Percentiles rank a stretch among this genome's conserved stretches.
These are phyloP conservation scores for Butorides virescens DNA, from an alignment of 2,113 vertebrate genomes.

Conservation along the genomic window DNA sequence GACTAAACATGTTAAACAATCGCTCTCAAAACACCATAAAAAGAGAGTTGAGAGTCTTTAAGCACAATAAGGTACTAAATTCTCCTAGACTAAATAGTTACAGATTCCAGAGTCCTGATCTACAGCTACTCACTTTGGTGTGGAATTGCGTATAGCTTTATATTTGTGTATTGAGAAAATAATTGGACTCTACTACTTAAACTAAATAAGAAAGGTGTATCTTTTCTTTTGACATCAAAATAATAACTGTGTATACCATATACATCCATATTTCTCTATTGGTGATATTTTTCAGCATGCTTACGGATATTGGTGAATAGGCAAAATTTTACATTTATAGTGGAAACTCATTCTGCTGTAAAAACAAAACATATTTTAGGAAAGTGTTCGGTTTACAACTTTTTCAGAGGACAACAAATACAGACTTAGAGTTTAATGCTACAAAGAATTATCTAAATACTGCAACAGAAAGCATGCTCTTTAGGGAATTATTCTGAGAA, in stretches of 20 bases:
- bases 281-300: neutral
- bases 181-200: neutral
- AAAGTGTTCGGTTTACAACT: neutral
- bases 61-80: neutral
- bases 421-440: neutral
- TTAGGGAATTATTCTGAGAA: neutral
- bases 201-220: neutral
- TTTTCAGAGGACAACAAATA: neutral
- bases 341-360: neutral
- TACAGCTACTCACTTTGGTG: neutral
- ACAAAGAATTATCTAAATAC: neutral
- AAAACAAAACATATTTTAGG: neutral
- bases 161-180: neutral
- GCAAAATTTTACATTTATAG: neutral
- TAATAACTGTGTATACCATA: neutral
- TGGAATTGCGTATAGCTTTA: neutral
- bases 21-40: neutral
- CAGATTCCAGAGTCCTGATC: neutral
- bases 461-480: neutral
- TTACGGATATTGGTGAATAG: neutral
- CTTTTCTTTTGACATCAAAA: neutral
- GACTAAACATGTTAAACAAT: neutral
- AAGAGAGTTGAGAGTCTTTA: neutral
- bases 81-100: neutral
- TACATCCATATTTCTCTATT: neutral